Evolutionary conservation across 2,113 vertebrate species (phyloP).

Genomic region (Clarias batrachus): DNA sequence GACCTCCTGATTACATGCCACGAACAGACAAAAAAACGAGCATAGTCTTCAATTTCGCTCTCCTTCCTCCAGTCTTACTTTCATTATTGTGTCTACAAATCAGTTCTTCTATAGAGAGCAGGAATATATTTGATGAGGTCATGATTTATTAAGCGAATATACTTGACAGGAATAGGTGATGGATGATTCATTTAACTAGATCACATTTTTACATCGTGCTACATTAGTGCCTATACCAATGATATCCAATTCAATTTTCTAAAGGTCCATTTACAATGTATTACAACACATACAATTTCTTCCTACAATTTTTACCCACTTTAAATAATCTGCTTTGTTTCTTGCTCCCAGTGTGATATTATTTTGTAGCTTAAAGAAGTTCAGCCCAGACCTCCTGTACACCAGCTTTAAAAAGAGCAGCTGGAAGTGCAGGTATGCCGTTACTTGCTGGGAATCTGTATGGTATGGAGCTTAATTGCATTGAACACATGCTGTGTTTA

Average conservation of each 20-base stretch:
- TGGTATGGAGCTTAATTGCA: no score
- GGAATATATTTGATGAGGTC: slow-evolving; percentile 9
- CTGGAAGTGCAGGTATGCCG: no score
- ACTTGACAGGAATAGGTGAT: slow-evolving; percentile 2
- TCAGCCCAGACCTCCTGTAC: no score
- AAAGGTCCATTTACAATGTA: neutral
- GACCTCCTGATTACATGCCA: slow-evolving; percentile 11
- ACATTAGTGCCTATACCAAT: neutral
- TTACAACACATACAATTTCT: neutral
- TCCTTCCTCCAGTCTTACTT: neutral
- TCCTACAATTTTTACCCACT: neutral
- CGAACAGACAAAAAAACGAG: neutral
- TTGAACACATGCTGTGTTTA: no score
- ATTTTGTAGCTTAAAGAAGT: no score
- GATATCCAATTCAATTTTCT: neutral
- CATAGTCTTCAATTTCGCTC: neutral
- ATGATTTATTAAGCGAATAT: slow-evolving; percentile 12
- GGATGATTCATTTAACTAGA: slow-evolving; percentile 17
- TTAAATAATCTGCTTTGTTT: neutral
- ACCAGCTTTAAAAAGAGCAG: no score
- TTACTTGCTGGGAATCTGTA: no score
- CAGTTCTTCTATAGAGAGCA: slow-evolving; percentile 1
- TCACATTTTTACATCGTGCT: neutral
- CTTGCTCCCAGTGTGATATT: no score
- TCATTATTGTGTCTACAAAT: neutral